Evolutionary conservation across 2,113 vertebrate genomes (phyloP), one percentile per base, ranked within the genome.

Genomic region (Zingel zingel): DNA sequence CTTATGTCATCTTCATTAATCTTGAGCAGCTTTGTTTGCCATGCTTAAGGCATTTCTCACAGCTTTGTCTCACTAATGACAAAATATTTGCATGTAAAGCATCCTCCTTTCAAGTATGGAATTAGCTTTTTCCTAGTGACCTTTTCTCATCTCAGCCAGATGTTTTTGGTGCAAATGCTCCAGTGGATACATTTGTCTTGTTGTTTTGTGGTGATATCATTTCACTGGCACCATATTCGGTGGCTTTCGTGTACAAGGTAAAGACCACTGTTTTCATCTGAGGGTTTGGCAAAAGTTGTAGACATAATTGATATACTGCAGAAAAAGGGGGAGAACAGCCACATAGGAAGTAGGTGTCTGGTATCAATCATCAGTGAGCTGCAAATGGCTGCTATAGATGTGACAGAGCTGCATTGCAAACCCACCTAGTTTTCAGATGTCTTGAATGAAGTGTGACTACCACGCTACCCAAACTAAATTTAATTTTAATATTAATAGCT

Each of bases 121-220:
- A 84, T 70, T 47, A 36, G n/a, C 65, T 74, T 70, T 84, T 74
- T 82, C 48, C 33, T 8, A 36, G 23, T 90, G 85, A 87, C 81
- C 83, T 88, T 90, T 91, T 79, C 77, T 67, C 50, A 54, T 83
- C 45, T 50, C 56, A 48, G 53, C 58, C 68, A 79, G 76, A 81
- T 82, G 63, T 88, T 86, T 84, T 33, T 53, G 48, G 14, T 33
- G 54, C 25, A 36, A 58, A 80, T 61, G 36, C 72, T 69, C n/a
- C 3, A n/a, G 59, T 21, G 59, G 48, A 70, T 65, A 64, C 53
- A 78, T 84, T 86, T 77, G 67, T 86, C 75, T 67, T 82, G 27
- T 81, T 77, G 62, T 39, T 71, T 77, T 78, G 62, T 82, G 23
- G 2, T 67, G 48, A 50, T 69, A 33, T 76, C 2, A 13, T 62